Conservation (phyloP, 2,797 vertebrate genomes). For the Streptopelia turtur region DNA sequence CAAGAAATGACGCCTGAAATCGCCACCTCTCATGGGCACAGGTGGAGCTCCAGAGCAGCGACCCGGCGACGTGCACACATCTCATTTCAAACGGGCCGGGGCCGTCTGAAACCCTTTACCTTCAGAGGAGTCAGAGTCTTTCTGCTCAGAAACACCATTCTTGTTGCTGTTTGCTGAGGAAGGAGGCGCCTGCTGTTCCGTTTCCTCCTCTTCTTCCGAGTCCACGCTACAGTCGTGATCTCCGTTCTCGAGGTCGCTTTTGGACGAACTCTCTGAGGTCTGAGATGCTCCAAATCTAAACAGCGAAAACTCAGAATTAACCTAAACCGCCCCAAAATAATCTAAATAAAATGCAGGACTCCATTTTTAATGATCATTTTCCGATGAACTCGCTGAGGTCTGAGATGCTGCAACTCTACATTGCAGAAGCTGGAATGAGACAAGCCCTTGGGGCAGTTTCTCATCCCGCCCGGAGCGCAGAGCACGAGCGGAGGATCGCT, state of each 20-base stretch:
- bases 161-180: constrained; percentile 17
- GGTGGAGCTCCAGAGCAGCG: accelerated
- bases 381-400: too few species aligned
- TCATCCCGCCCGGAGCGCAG: too few species aligned
- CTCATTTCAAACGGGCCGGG: accelerated
- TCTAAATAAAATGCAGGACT: too few species aligned
- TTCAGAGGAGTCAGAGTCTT: constrained; percentile 49
- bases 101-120: not conserved
- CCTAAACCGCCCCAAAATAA: too few species aligned
- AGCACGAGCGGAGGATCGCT: accelerated
- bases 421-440: not conserved
- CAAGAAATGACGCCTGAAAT: accelerated
- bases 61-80: accelerated
- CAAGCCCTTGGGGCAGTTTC: not conserved
- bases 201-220: constrained; percentile 79
- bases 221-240: constrained; percentile 78
- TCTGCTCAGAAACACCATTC: constrained; percentile 19
- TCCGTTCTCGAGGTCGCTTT: constrained; percentile 83
- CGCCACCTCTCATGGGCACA: accelerated
- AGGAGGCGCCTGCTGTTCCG: constrained; percentile 55
- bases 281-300: constrained; percentile 89
- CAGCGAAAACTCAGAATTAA: not conserved
- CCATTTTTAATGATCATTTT: too few species aligned
- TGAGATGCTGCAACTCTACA: too few species aligned
- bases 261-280: constrained; percentile 82